phyloP scores from a whole-genome alignment of 2,888 invertebrate species.

The Entomobrya proxima region DNA sequence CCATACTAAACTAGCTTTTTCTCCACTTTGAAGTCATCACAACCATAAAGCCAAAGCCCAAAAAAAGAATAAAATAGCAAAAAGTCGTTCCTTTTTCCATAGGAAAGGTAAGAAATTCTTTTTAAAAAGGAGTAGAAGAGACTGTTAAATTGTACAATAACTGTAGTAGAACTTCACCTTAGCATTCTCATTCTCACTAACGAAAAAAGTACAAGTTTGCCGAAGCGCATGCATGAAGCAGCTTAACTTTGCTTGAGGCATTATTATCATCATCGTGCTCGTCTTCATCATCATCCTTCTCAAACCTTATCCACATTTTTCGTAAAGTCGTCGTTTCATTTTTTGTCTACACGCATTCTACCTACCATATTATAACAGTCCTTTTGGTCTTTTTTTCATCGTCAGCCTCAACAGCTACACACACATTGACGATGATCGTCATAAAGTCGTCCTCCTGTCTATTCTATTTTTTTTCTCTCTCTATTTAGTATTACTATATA shows the following conservation, averaged over 20 bases:
- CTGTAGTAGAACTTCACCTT: no score
- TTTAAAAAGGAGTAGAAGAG: no score
- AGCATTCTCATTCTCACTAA: no score
- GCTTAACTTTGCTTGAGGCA: constrained; percentile 67
- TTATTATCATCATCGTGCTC: constrained; percentile 55
- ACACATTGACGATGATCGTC: constrained; percentile 25
- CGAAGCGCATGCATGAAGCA: constrained; percentile 46
- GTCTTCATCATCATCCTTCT: neutral
- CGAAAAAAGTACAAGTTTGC: constrained; percentile 49
- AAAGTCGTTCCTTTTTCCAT: neutral
- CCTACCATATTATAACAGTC: no score
- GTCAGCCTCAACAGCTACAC: neutral
- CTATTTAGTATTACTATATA: neutral
- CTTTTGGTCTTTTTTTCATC: constrained; percentile 27
- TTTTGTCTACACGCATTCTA: no score
- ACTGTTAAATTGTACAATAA: no score
- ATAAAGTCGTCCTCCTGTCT: constrained; percentile 60
- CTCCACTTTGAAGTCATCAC: neutral
- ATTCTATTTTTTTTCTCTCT: constrained; percentile 31
- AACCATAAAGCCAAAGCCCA: neutral
- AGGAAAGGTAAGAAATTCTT: no score
- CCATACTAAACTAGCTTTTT: neutral
- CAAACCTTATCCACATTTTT: neutral
- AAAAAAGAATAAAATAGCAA: constrained; percentile 18
- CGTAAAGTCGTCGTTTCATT: constrained; percentile 37